Evolutionary conservation across 2,797 vertebrate genomes (phyloP).

Genomic region (Sebastolobus altivelis): DNA sequence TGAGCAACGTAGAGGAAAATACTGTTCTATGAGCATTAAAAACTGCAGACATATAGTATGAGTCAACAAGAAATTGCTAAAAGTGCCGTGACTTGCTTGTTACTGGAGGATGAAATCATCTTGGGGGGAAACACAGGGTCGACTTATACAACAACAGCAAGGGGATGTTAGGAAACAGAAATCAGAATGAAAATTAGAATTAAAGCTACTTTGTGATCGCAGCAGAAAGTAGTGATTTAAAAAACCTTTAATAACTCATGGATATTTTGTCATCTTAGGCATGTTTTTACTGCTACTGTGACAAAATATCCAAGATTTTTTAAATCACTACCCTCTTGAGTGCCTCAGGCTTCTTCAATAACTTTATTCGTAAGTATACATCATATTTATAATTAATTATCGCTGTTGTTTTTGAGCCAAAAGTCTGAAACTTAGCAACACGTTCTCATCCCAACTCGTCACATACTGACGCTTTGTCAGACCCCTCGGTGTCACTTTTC

Average conservation of each 20-base stretch:
- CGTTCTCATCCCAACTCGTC: too few species aligned
- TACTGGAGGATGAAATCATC: not conserved
- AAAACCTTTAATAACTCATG: too few species aligned
- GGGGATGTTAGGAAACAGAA: conserved; percentile 3
- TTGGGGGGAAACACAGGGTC: not conserved
- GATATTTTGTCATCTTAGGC: too few species aligned
- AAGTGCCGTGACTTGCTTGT: not conserved
- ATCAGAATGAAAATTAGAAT: not conserved
- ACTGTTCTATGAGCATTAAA: not conserved
- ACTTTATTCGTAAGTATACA: not conserved
- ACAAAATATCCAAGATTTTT: too few species aligned
- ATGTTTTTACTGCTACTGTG: too few species aligned
- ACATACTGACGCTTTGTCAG: too few species aligned
- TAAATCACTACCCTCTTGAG: too few species aligned
- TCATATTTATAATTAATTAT: not conserved
- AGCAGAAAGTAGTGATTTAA: not conserved
- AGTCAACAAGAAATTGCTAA: conserved; percentile 2
- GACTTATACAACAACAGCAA: conserved; percentile 1
- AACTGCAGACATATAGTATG: not conserved
- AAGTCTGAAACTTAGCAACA: not conserved
- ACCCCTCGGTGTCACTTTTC: too few species aligned
- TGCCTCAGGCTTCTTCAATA: too few species aligned
- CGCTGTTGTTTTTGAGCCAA: not conserved
- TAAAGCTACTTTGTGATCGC: conserved; percentile 12
- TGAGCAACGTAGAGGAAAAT: not conserved